Conservation (phyloP, 2,797 vertebrate genomes). For the Syngnathus acus region DNA sequence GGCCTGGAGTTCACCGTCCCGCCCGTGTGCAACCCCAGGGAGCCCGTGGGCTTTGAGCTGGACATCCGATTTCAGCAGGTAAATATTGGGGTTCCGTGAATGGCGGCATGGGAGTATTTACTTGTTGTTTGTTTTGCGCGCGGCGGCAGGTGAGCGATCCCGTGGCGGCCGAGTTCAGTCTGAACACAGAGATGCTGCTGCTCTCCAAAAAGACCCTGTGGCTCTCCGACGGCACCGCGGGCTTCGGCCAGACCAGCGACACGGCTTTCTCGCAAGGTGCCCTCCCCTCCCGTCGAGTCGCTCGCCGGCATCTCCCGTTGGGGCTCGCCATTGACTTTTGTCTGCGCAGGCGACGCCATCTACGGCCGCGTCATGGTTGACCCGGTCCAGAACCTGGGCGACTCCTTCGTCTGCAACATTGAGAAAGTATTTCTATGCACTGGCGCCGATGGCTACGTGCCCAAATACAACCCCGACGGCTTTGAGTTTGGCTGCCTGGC, state of each 20-base stretch:
- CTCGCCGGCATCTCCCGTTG: no score
- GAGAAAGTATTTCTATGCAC: slow-evolving; percentile 96
- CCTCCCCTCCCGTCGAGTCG: no score
- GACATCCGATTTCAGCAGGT: slow-evolving; percentile 98
- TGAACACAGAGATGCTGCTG: slow-evolving; percentile 92
- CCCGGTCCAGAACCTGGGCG: slow-evolving; percentile 91
- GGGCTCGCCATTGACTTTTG: no score
- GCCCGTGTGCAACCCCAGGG: slow-evolving; percentile 82
- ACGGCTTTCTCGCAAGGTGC: slow-evolving; percentile 86
- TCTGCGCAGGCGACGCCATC: slow-evolving; percentile 76
- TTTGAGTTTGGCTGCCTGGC: slow-evolving; percentile 92
- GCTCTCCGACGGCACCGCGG: slow-evolving; percentile 93
- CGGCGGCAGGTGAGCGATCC: slow-evolving; percentile 85
- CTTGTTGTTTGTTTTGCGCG: background rate
- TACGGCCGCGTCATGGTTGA: slow-evolving; percentile 95
- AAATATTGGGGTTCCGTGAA: no score
- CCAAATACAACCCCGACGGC: slow-evolving; percentile 85
- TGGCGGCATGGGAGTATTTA: no score
- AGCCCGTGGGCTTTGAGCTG: slow-evolving; percentile 83
- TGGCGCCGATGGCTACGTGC: slow-evolving; percentile 90
- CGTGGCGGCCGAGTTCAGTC: slow-evolving; percentile 89
- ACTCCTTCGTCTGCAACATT: slow-evolving; percentile 90
- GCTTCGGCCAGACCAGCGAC: slow-evolving; percentile 89
- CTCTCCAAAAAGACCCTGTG: slow-evolving; percentile 85
- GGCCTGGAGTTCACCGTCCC: slow-evolving; percentile 79